These are phyloP conservation scores for Circaetus cinerascens DNA, from an alignment of 2,113 vertebrate species.

Conservation along the genomic window DNA sequence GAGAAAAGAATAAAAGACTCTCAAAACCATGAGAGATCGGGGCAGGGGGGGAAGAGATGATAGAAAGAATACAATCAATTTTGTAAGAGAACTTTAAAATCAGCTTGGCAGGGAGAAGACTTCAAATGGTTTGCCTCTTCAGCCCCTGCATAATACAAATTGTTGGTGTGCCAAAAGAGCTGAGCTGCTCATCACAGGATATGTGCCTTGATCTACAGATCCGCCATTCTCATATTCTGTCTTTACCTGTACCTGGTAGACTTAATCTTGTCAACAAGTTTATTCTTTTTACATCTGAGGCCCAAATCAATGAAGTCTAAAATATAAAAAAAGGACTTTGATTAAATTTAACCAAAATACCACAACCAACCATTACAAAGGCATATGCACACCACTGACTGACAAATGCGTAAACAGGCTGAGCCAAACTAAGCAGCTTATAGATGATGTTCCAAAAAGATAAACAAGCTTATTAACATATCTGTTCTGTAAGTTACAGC, in stretches of 20 bases:
- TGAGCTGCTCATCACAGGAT: neutral
- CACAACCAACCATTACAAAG: neutral
- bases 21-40: neutral
- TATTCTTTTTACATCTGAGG: neutral
- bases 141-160: neutral
- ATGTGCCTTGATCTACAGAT: neutral
- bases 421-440: neutral
- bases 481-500: neutral
- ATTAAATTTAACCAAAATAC: neutral
- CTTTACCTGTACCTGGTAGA: neutral
- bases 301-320: neutral
- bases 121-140: neutral
- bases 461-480: neutral
- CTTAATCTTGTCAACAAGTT: neutral
- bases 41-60: accelerated
- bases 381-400: neutral
- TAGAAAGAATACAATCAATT: neutral
- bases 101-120: neutral
- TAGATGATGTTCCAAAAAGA: neutral
- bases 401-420: neutral
- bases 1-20: neutral
- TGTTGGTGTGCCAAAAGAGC: neutral
- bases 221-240: neutral
- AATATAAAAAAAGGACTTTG: neutral
- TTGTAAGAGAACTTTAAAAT: neutral